Evolutionary conservation across 2,113 vertebrate species (phyloP).

Genomic region (Ceratotherium simum): DNA sequence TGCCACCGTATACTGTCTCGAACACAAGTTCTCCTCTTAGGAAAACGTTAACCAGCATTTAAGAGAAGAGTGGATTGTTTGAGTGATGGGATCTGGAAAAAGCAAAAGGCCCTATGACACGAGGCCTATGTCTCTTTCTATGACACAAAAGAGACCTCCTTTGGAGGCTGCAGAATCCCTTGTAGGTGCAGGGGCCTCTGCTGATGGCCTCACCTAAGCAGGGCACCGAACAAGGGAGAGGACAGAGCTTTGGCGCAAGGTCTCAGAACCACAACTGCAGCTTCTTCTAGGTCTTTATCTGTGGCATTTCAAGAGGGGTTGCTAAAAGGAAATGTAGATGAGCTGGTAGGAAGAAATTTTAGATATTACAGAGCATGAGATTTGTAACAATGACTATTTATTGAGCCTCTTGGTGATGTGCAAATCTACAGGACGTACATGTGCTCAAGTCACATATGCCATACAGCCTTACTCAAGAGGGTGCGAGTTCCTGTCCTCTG

Average conservation of each 20-base stretch:
- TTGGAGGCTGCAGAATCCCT: too few species aligned
- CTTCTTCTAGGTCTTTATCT: too few species aligned
- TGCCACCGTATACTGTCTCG: neutral
- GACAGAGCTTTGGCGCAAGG: neutral
- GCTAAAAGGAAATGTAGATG: neutral
- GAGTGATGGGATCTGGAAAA: accelerated
- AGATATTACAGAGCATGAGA: neutral
- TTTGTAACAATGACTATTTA: neutral
- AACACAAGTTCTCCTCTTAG: neutral
- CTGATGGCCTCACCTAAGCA: neutral
- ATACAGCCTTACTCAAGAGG: accelerated
- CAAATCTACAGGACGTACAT: accelerated
- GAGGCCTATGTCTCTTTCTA: too few species aligned
- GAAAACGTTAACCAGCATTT: neutral
- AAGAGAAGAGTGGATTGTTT: neutral
- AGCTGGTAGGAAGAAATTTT: neutral
- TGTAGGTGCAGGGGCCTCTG: neutral
- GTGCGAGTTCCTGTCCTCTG: neutral
- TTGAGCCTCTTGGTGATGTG: accelerated
- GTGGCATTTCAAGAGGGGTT: neutral
- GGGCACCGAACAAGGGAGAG: neutral
- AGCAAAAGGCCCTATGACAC: neutral
- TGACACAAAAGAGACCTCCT: neutral
- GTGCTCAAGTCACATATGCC: accelerated
- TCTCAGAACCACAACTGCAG: accelerated